Percentiles rank a stretch among this genome's conserved stretches.
Conservation (phyloP, 2,888 invertebrate genomes). For the Amphipyra tragopoginis region DNA sequence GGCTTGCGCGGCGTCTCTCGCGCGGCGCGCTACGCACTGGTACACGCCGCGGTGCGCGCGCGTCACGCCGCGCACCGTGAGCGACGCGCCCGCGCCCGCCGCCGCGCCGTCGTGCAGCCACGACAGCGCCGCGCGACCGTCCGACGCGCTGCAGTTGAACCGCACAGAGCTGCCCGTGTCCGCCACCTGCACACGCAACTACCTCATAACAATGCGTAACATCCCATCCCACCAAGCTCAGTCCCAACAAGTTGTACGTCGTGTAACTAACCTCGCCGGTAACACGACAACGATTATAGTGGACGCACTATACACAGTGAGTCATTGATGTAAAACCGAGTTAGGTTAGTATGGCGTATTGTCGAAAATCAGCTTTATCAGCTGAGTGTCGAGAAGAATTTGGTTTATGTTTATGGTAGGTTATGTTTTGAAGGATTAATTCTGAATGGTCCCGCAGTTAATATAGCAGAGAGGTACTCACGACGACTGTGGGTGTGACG, state of each 20-base stretch:
- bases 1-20: slow-evolving; percentile 92
- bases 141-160: slow-evolving; percentile 92
- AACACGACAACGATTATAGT: no score
- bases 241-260: no score
- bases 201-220: no score
- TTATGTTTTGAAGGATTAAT: no score
- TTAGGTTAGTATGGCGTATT: no score
- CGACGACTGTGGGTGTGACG: slow-evolving; percentile 90
- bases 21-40: slow-evolving; percentile 94
- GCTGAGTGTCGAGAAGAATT: no score
- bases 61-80: slow-evolving; percentile 86
- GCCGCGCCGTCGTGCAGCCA: slow-evolving; percentile 93
- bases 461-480: slow-evolving; percentile 60
- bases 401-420: no score
- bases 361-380: no score
- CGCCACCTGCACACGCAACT: slow-evolving; percentile 83
- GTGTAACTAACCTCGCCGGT: no score
- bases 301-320: no score
- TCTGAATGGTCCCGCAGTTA: not conserved
- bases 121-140: slow-evolving; percentile 83
- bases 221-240: no score
- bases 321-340: no score
- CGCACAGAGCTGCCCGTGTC: slow-evolving; percentile 92
- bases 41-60: slow-evolving; percentile 95
- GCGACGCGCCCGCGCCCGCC: slow-evolving; percentile 75